Base-by-base conservation (phyloP, 2,888 invertebrate genomes). In the Theristus sp. region DNA sequence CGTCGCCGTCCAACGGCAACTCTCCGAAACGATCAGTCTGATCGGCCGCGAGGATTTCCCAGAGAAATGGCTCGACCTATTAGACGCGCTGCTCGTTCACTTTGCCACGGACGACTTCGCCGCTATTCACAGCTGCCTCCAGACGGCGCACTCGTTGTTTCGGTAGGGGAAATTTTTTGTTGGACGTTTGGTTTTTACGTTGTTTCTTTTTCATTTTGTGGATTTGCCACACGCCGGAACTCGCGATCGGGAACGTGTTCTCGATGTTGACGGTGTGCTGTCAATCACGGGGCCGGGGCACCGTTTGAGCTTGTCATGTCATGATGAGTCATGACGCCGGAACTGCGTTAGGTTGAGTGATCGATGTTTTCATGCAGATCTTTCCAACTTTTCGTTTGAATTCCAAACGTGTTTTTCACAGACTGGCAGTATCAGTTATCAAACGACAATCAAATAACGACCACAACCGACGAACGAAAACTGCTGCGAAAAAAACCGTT, bases 31-130 rank as follows among this genome's bases (percentile, higher is more conserved):
- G 0, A 87, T 96, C 52, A 87, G 89, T 66, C 88, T 90, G 29
- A 93, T 96, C 62, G 94, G 94, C n/a, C 85, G 86, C 72, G 84
- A 86, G 68, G 98, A 98, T 78, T 99, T 98, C 74, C 98, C 98
- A 0, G 83, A 84, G 64, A 88, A 90, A 74, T 98, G 98, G 98
- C 90, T 89, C 0, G 84, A 84, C 65, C 81, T 99, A 1, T 85
- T 98, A 29, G 82, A 85, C 46, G 86, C 91, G 74, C 88, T 99
- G 87, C 87, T 94, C 20, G 84, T 84, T 57, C 89, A 91, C 72
- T 90, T 96, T 31, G 57, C 52, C 13, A 60, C 63, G 3, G 63
- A 64, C 20, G 65, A 67, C 75, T 91, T 96, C 74, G 84, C 89
- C 73, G 80, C 90, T 0, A 91, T 96, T 63, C 91, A 94, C 74